Evolutionary conservation across 2,888 invertebrate species (phyloP).

Genomic region (Merodon equestris): DNA sequence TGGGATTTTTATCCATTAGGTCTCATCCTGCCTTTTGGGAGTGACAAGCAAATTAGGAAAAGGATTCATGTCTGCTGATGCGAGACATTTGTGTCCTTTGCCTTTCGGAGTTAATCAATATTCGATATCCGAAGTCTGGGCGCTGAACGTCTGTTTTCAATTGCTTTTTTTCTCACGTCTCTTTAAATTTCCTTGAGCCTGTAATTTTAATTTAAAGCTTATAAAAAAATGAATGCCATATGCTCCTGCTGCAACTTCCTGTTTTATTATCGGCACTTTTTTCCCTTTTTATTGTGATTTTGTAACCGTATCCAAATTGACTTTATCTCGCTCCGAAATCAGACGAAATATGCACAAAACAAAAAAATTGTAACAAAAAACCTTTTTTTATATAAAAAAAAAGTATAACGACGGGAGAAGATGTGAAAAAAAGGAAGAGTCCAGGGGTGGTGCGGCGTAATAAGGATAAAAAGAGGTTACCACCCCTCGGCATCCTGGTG

Average conservation of each 20-base stretch:
- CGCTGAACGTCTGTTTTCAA: constrained; percentile 9
- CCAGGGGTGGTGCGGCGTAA: constrained; percentile 59
- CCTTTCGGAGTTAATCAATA: constrained; percentile 45
- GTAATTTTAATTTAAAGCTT: no score
- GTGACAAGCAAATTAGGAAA: constrained; percentile 32
- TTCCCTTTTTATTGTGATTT: constrained; percentile 12
- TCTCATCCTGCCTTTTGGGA: constrained; percentile 29
- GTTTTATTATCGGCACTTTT: background rate
- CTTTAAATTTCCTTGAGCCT: no score
- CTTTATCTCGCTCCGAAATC: constrained; percentile 57
- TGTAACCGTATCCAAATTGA: constrained; percentile 64
- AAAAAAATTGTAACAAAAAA: constrained; percentile 44
- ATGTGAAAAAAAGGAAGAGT: constrained; percentile 38
- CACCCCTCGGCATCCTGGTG: constrained; percentile 60
- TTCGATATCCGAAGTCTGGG: constrained; percentile 9
- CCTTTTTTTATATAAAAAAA: constrained; percentile 30
- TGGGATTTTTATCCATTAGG: constrained; percentile 35
- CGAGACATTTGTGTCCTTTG: constrained; percentile 46
- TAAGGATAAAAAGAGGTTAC: constrained; percentile 63
- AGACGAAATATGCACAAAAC: constrained; percentile 1
- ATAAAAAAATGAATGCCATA: constrained; percentile 23
- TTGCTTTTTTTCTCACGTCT: background rate
- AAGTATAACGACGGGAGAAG: constrained; percentile 8
- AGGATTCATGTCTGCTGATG: constrained; percentile 36
- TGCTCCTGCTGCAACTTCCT: constrained; percentile 12